Evolutionary conservation across 2,797 vertebrate species (phyloP).

Genomic region (Petrocephalus schoutedeni): DNA sequence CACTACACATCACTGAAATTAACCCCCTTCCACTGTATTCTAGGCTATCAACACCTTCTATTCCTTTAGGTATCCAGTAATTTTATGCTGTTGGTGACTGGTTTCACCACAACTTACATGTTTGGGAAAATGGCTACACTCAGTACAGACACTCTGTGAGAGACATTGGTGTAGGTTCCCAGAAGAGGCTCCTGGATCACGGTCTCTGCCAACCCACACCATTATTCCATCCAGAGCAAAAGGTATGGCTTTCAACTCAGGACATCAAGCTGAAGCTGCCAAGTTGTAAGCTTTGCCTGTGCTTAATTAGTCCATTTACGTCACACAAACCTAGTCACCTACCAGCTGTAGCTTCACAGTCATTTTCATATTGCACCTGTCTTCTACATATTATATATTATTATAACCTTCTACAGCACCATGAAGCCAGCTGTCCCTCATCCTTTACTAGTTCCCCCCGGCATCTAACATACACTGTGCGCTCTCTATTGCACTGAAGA

Average conservation of each 20-base stretch:
- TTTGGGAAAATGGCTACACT: neutral
- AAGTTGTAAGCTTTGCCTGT: neutral
- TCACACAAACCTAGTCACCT: neutral
- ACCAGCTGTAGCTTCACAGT: neutral
- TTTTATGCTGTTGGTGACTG: neutral
- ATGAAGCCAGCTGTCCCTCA: neutral
- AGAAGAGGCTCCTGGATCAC: neutral
- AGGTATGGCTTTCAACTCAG: neutral
- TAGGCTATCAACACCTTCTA: neutral
- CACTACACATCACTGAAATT: neutral
- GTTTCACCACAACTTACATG: neutral
- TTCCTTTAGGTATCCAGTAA: neutral
- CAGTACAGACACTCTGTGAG: neutral
- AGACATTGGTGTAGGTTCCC: neutral
- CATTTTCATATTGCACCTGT: neutral
- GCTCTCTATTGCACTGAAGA: neutral
- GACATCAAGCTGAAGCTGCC: neutral
- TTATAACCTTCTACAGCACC: neutral
- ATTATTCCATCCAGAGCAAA: neutral
- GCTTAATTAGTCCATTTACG: neutral
- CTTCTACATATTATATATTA: neutral
- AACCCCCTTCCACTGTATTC: neutral
- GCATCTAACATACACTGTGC: neutral
- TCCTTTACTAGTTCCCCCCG: neutral
- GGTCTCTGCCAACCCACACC: neutral